phyloP scores from a whole-genome alignment of 2,888 invertebrate species.

The Amphimallon solstitiale region DNA sequence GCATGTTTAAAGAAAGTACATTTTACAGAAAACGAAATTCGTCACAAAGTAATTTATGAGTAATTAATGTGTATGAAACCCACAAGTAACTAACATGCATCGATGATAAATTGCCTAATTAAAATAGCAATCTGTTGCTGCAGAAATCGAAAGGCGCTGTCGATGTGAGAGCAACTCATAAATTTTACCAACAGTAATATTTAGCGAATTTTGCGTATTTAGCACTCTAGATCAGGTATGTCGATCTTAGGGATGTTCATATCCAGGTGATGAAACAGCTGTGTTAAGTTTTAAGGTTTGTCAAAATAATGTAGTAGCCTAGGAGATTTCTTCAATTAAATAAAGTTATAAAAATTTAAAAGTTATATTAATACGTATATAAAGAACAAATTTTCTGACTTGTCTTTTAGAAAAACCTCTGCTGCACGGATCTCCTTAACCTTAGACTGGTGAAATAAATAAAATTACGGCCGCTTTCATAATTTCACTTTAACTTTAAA shows the following conservation, averaged over 20 bases:
- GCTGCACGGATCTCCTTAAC: too few species aligned
- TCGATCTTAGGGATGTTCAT: conserved; percentile 8
- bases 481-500: too few species aligned
- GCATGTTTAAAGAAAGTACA: too few species aligned
- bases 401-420: too few species aligned
- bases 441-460: too few species aligned
- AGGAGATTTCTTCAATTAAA: too few species aligned
- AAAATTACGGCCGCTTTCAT: too few species aligned
- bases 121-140: conserved; percentile 21
- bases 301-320: too few species aligned
- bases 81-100: background rate
- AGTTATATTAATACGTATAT: too few species aligned
- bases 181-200: conserved; percentile 7
- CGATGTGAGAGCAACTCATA: conserved; percentile 20
- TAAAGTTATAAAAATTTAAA: too few species aligned
- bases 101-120: conserved; percentile 21
- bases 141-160: conserved; percentile 28
- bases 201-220: conserved; percentile 10
- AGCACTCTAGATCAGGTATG: conserved; percentile 10
- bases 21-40: background rate
- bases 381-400: too few species aligned
- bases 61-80: conserved; percentile 10
- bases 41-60: background rate
- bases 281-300: background rate
- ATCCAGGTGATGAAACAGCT: conserved; percentile 4